Conservation (phyloP, 2,113 vertebrate species). For the Mesoclemmys tuberculata region DNA sequence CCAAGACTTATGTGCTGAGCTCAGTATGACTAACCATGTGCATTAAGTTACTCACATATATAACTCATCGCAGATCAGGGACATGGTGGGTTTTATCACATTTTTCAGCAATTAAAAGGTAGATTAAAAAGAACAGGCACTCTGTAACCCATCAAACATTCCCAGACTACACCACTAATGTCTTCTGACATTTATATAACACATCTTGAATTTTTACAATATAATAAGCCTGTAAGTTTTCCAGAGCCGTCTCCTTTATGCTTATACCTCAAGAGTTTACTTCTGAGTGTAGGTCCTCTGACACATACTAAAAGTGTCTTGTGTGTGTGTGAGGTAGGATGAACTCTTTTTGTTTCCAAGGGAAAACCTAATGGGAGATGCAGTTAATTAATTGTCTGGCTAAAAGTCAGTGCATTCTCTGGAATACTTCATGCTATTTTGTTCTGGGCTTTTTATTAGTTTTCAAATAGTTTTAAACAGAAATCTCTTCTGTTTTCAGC, state of each 20-base stretch:
- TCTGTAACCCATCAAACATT: not conserved
- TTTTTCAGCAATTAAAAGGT: not conserved
- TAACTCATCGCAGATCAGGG: not conserved
- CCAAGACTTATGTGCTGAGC: not conserved
- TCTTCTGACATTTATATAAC: not conserved
- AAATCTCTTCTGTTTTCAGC: no score
- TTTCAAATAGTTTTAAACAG: no score
- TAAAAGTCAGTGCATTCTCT: not conserved
- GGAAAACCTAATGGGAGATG: not conserved
- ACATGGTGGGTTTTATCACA: no score
- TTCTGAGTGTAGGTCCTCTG: not conserved
- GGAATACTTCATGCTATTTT: not conserved
- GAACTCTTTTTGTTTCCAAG: not conserved
- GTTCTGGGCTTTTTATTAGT: not conserved
- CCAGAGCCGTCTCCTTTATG: not conserved
- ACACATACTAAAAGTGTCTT: not conserved
- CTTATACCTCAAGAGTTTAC: not conserved
- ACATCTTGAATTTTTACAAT: not conserved
- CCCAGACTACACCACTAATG: not conserved
- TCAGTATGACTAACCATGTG: not conserved
- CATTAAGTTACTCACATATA: not conserved
- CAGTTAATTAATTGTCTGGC: not conserved
- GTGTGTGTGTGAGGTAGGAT: not conserved
- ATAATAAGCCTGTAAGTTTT: not conserved
- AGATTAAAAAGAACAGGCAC: not conserved